Conservation (phyloP, 2,113 vertebrate genomes). For the Petrocephalus zakoni region DNA sequence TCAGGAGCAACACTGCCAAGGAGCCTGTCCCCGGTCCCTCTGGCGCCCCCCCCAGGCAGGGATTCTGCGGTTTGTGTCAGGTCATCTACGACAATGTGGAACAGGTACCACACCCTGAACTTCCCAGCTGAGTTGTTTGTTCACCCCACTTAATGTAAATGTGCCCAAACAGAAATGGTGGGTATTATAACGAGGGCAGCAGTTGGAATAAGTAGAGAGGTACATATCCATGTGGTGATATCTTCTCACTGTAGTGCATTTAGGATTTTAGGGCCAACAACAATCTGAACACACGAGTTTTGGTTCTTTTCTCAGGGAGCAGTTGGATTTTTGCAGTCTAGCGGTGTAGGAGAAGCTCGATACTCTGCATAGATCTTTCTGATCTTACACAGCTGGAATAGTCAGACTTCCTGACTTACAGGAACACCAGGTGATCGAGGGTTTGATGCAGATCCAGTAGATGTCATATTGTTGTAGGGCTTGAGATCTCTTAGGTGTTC, state of each 20-base stretch:
- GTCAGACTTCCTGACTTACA: not conserved
- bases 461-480: not conserved
- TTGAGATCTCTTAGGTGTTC: not conserved
- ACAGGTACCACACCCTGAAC: conserved; percentile 61
- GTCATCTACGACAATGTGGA: conserved; percentile 77
- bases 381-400: not conserved
- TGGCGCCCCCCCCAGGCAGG: conserved; percentile 62
- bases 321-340: not conserved
- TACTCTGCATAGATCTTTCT: not conserved
- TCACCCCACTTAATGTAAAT: not conserved
- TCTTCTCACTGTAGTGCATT: not conserved
- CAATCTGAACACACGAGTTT: not conserved
- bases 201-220: not conserved
- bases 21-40: conserved; percentile 50
- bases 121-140: not conserved
- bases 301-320: not conserved
- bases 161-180: not conserved
- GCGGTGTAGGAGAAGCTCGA: not conserved
- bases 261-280: not conserved
- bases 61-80: conserved; percentile 85
- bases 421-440: not conserved
- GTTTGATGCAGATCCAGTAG: not conserved
- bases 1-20: conserved; percentile 47
- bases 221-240: not conserved
- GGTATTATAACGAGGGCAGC: not conserved